Conservation (phyloP, 1,140 invertebrate species). For the Lineus longissimus region DNA sequence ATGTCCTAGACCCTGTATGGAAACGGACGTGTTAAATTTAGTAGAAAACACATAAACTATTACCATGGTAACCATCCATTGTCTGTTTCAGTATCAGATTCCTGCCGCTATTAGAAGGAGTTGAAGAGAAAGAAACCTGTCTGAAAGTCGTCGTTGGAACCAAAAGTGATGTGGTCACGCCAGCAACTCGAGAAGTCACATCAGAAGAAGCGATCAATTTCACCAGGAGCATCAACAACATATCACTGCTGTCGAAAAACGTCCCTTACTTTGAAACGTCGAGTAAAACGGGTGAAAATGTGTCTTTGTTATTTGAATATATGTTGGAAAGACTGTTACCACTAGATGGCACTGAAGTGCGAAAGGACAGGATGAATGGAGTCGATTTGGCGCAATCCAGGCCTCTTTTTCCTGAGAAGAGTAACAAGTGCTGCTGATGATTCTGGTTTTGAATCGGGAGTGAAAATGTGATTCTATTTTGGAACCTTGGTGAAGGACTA, state of each 20-base stretch:
- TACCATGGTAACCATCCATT: no score
- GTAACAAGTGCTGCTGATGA: no score
- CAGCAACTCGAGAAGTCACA: conserved; percentile 30
- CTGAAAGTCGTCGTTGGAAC: conserved; percentile 51
- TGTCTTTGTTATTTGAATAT: conserved; percentile 51
- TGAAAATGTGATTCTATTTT: no score
- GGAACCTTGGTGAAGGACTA: no score
- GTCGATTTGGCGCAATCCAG: no score
- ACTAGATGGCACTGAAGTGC: conserved; percentile 20
- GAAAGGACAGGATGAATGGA: no score
- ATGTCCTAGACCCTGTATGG: no score
- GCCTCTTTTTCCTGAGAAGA: no score
- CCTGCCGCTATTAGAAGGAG: conserved; percentile 43
- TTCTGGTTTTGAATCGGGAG: no score
- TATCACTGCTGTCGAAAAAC: conserved; percentile 25
- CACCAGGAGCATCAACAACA: conserved; percentile 41
- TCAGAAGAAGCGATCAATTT: conserved; percentile 38
- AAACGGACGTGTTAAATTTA: no score
- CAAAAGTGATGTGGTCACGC: conserved; percentile 44
- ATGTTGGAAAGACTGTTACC: conserved; percentile 47
- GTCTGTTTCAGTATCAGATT: conserved; percentile 43
- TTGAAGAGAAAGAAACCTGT: conserved; percentile 33
- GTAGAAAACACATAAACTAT: no score
- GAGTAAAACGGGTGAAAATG: conserved; percentile 44
- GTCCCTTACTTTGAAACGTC: conserved; percentile 54